Evolutionary conservation across 2,113 vertebrate species (phyloP), one percentile per base, ranked within the genome.

Genomic region (Chauna torquata): DNA sequence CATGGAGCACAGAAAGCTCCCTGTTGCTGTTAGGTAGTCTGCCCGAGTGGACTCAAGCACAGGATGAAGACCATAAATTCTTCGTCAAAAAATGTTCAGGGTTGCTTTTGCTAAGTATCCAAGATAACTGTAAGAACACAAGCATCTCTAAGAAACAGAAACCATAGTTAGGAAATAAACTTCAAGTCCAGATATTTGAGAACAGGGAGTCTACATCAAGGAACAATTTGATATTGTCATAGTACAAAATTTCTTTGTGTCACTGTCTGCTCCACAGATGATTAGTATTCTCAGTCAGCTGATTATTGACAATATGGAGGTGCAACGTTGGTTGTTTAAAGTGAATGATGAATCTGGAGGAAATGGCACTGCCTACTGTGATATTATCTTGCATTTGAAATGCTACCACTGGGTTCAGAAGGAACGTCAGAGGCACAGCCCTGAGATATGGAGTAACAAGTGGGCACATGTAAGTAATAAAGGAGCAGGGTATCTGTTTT

Each of bases 311-410:
- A 96, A 99, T 40, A n/a, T 96, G 68, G 92, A 98, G 11, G 98
- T 99, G 91, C 94, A 58, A 50, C 98, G 98, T 49, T 99, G 99
- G 99, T 85, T 99, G 69, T 98, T 99, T 82, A 99, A 99, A 97
- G 97, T 98, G 80, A 98, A 99, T 36, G 88, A 89, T 2, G 98
- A 98, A 66, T 91, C 87, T 15, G 96, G 97, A 74, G 98, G 98
- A 16, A 94, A 97, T 0, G 99, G 99, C 68, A 99, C 97, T 9
- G 99, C 99, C 3, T 99, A 97, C 83, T 99, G 98, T 71, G 99
- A 99, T n/a, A 58, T 98, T 15, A 55, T 72, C 45, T 62, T 68
- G 1, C 97, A 99, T 71, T 92, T 99, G 38, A 77, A 94, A 74
- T 98, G 98, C 96, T 96, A 94, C 92, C 65, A 28, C 24, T 98